Base-by-base conservation (phyloP, 2,888 invertebrate genomes). In the Anthrax anthrax region DNA sequence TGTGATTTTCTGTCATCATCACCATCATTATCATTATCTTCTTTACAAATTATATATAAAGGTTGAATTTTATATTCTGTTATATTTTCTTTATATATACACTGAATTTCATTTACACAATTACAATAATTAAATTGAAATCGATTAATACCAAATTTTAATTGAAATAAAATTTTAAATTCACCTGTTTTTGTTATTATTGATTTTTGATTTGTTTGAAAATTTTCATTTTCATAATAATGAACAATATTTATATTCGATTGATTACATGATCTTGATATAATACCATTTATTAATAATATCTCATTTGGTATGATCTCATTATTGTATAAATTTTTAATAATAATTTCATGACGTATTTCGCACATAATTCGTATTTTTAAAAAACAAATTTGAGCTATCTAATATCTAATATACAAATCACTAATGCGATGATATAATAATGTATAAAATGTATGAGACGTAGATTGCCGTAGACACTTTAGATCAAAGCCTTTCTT, bases 41-140 rank as follows among this genome's bases (percentile, higher is more conserved):
- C 83, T 55, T 78, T 72, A 62, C 88, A 88, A 56, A 88, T 77
- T 44, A 94, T 80, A 61, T 90, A 89, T 17, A 92, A 73, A 17
- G 91, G 88, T 47, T 65, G 64, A n/a, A 67, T 44, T 38, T 51
- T 49, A 42, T 52, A 54, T 18, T 50, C 37, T 3, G 45, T 42
- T 5, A 8, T 34, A 36, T n/a, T n/a, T 8, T 45, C 49, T 4
- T 55, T 34, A 27, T 47, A 37, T 10, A 12, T 34, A 18, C 39
- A 17, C 10, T 50, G 50, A 19, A 53, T 39, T 38, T 50, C 19
- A 8, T 55, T 50, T 4, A 51, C 48, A 34, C 44, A 50, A 43
- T 43, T 55, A 54, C 63, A 63, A 44, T 55, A 57, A 44, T 43
- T 51, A 39, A 57, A 44, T 8, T 39, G n/a, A 12, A 50, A 18